Evolutionary conservation across 2,797 vertebrate species (phyloP).

Genomic region (Pygocentrus nattereri): DNA sequence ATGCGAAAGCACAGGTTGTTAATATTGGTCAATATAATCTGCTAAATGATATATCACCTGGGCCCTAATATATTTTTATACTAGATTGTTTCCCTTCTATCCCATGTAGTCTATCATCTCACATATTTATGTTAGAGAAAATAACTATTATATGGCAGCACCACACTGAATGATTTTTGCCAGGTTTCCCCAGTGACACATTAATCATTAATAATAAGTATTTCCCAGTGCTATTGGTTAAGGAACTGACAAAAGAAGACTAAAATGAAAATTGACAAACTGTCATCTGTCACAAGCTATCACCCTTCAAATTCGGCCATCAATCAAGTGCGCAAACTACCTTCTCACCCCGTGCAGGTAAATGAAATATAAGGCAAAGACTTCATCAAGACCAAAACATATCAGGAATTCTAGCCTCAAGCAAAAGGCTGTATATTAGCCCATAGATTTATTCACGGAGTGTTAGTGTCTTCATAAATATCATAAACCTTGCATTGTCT

Average conservation of each 20-base stretch:
- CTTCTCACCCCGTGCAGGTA: neutral
- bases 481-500: neutral
- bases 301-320: conserved; percentile 55
- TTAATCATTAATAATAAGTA: conserved; percentile 55
- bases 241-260: conserved; percentile 34
- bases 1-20: no score
- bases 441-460: neutral
- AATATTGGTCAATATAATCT: no score
- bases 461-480: conserved; percentile 19
- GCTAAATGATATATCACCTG: no score
- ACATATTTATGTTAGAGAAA: conserved; percentile 36
- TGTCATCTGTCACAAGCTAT: conserved; percentile 57
- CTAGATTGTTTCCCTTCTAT: neutral
- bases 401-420: conserved; percentile 38
- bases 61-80: no score
- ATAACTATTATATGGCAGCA: conserved; percentile 6
- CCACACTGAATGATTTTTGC: conserved; percentile 15
- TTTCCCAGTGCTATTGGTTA: conserved; percentile 30
- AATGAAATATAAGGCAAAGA: conserved; percentile 28
- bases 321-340: conserved; percentile 55
- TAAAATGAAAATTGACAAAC: conserved; percentile 59
- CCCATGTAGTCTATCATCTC: neutral
- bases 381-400: conserved; percentile 39
- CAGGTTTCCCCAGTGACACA: conserved; percentile 35
- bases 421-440: conserved; percentile 26